Conservation (phyloP, 2,888 invertebrate species). For the Heteromurus nitidus region DNA sequence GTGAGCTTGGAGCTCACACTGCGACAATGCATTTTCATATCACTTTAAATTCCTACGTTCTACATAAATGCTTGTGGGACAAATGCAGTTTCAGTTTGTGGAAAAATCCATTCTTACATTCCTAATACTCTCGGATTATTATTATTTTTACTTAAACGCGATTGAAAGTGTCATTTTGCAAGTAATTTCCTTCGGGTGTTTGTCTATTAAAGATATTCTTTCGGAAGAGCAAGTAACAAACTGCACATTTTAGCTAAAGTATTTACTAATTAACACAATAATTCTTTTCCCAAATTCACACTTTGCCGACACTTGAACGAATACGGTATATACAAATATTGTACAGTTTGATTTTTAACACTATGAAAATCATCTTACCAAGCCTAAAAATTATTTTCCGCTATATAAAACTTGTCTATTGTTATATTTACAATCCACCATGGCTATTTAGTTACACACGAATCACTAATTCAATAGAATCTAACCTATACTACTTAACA, state of each 20-base stretch:
- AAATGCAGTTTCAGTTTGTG: too few relatives aligned
- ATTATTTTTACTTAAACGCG: background rate
- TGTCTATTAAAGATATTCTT: constrained; percentile 25
- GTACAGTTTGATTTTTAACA: background rate
- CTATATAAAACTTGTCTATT: background rate
- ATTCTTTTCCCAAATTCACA: background rate
- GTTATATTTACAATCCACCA: background rate
- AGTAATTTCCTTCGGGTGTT: constrained; percentile 49
- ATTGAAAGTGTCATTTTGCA: constrained; percentile 43
- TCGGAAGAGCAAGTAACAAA: constrained; percentile 49
- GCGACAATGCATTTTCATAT: too few relatives aligned
- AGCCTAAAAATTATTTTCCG: background rate
- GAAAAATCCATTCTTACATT: too few relatives aligned
- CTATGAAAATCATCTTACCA: too few relatives aligned
- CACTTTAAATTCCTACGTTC: background rate
- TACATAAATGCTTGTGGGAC: too few relatives aligned
- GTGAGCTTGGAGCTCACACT: too few relatives aligned
- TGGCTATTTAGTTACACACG: too few relatives aligned
- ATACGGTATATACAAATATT: constrained; percentile 12
- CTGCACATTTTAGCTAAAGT: constrained; percentile 2
- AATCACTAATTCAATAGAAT: too few relatives aligned
- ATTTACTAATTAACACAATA: constrained; percentile 1
- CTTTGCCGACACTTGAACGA: too few relatives aligned
- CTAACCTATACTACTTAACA: too few relatives aligned
- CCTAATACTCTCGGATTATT: constrained; percentile 15